Evolutionary conservation across 1,140 invertebrate genomes (phyloP).

Genomic region (Himalopsyche phryganea): DNA sequence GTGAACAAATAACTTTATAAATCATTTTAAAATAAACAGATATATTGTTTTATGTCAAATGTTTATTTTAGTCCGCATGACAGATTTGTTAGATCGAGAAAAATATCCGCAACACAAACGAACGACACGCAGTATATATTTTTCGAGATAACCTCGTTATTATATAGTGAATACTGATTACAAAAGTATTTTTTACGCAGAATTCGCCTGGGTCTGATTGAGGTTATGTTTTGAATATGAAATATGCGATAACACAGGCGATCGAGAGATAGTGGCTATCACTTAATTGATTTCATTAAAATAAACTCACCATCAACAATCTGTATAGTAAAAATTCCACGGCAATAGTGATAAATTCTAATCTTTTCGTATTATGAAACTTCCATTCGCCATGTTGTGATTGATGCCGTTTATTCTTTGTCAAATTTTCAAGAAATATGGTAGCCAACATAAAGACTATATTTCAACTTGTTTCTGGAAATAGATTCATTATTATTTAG

Average conservation of each 20-base stretch:
- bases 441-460: slow-evolving; percentile 17
- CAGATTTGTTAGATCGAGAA: too few relatives aligned
- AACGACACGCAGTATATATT: too few relatives aligned
- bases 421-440: slow-evolving; percentile 17
- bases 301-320: slow-evolving; percentile 14
- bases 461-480: too few relatives aligned
- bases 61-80: too few relatives aligned
- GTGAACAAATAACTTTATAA: too few relatives aligned
- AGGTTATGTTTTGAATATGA: slow-evolving; percentile 20
- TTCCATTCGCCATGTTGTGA: slow-evolving; percentile 29
- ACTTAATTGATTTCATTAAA: not conserved
- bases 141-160: too few relatives aligned
- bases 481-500: too few relatives aligned
- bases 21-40: too few relatives aligned
- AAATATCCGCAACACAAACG: too few relatives aligned
- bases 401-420: slow-evolving; percentile 29
- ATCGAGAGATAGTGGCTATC: not conserved
- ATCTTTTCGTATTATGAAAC: slow-evolving; percentile 27
- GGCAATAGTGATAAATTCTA: slow-evolving; percentile 10
- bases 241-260: not conserved
- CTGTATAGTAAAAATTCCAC: not conserved
- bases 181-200: slow-evolving; percentile 14
- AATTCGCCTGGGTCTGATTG: slow-evolving; percentile 2
- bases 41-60: too few relatives aligned
- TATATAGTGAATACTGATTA: too few relatives aligned